Conservation (phyloP, 2,113 vertebrate genomes). For the Trematocara zebra region DNA sequence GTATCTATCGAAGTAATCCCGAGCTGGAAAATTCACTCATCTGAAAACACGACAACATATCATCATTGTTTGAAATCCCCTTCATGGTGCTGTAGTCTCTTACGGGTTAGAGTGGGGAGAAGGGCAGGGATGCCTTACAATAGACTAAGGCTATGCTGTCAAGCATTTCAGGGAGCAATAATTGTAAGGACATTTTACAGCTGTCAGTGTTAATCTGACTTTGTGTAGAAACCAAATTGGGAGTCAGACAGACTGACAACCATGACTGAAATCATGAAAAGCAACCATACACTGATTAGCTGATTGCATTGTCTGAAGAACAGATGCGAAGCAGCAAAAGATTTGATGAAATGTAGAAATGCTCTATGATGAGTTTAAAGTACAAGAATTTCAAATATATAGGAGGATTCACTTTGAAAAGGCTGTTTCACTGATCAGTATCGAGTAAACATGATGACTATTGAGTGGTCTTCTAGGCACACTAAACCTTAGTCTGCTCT, state of each 20-base stretch:
- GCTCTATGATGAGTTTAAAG: not conserved
- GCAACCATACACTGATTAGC: not conserved
- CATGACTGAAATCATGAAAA: not conserved
- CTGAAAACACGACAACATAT: not conserved
- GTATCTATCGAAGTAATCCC: not conserved
- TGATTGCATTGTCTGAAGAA: not conserved
- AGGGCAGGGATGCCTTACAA: not conserved
- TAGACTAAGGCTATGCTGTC: slow-evolving; percentile 25
- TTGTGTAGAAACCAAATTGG: slow-evolving; percentile 8
- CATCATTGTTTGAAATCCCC: not conserved
- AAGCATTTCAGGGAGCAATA: slow-evolving; percentile 18
- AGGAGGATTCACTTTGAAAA: not conserved
- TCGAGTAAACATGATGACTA: not conserved
- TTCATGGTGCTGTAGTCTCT: slow-evolving; percentile 16
- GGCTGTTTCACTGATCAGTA: not conserved
- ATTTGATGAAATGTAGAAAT: not conserved
- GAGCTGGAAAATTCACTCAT: not conserved
- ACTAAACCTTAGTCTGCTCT: not conserved
- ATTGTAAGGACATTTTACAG: slow-evolving; percentile 39
- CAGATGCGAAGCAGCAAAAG: not conserved
- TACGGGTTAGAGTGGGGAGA: not conserved
- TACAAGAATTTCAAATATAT: not conserved
- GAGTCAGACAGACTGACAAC: slow-evolving; percentile 19
- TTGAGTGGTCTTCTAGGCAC: not conserved
- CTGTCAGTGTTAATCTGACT: slow-evolving; percentile 15